A percentile compares a stretch with the other conserved stretches of the same genome.
These are phyloP conservation scores for Gerris buenoi DNA, from an alignment of 1,140 invertebrate species.

Conservation along the genomic window DNA sequence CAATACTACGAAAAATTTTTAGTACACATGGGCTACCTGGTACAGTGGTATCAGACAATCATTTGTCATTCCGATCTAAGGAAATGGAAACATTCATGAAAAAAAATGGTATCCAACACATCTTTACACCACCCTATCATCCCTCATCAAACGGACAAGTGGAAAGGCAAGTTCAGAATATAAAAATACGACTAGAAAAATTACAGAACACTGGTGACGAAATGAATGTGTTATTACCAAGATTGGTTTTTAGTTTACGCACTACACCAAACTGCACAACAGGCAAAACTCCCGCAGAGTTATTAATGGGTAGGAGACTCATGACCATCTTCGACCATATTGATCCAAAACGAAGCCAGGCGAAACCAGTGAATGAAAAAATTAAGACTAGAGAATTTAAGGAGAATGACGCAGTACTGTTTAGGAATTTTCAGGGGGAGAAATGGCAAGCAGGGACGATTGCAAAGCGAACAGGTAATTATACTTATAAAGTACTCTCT, in stretches of 20 bases:
- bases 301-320: background rate
- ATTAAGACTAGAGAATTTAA: too few relatives aligned
- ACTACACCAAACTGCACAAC: background rate
- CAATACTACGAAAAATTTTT: background rate
- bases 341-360: background rate
- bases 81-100: background rate
- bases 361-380: too few relatives aligned
- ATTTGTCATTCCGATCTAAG: background rate
- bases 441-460: background rate
- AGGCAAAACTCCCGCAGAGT: background rate
- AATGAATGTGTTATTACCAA: background rate
- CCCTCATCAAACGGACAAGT: background rate
- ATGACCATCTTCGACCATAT: background rate
- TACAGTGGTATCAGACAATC: slow-evolving; percentile 1
- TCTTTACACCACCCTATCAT: background rate
- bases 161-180: background rate
- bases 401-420: background rate
- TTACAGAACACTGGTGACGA: background rate
- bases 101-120: background rate
- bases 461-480: background rate
- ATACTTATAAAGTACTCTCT: background rate
- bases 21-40: background rate
- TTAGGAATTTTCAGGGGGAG: background rate
- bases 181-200: background rate
- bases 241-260: background rate